Conservation (phyloP, 1,140 invertebrate genomes). For the Monomorium pharaonis region DNA sequence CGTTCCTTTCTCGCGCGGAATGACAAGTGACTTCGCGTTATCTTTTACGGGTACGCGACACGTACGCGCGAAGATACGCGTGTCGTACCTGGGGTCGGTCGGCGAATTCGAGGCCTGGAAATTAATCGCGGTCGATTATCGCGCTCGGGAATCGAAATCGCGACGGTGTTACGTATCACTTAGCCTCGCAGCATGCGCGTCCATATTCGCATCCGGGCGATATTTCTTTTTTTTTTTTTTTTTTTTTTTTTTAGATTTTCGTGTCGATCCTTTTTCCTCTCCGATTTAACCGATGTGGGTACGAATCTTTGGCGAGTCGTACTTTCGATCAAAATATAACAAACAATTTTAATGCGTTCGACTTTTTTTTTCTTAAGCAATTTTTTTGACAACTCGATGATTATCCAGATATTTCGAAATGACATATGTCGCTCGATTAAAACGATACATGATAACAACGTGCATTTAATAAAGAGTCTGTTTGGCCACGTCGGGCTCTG, state of each 20-base stretch:
- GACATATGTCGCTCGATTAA: too few species aligned
- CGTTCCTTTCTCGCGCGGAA: constrained; percentile 16
- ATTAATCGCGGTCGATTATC: constrained; percentile 52
- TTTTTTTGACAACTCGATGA: not conserved
- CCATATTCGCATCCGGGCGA: not conserved
- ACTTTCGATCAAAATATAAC: not conserved
- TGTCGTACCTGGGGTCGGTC: not conserved
- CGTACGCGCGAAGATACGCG: constrained; percentile 39
- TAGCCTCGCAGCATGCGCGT: not conserved
- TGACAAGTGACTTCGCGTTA: constrained; percentile 57
- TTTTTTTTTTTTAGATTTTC: not conserved
- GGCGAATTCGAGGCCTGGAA: constrained; percentile 15
- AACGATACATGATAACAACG: too few species aligned
- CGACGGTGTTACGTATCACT: constrained; percentile 14
- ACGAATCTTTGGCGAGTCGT: not conserved
- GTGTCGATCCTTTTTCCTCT: not conserved
- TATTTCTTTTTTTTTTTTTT: not conserved
- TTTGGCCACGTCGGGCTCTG: not conserved
- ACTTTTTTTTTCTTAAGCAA: not conserved
- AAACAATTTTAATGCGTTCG: not conserved
- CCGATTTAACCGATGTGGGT: not conserved
- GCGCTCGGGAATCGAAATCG: constrained; percentile 12
- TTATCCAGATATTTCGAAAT: not conserved
- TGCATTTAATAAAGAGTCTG: not conserved
- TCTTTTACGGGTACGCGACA: constrained; percentile 52